Base-by-base conservation (phyloP, 2,797 vertebrate species). In the Sebastes jordani region DNA sequence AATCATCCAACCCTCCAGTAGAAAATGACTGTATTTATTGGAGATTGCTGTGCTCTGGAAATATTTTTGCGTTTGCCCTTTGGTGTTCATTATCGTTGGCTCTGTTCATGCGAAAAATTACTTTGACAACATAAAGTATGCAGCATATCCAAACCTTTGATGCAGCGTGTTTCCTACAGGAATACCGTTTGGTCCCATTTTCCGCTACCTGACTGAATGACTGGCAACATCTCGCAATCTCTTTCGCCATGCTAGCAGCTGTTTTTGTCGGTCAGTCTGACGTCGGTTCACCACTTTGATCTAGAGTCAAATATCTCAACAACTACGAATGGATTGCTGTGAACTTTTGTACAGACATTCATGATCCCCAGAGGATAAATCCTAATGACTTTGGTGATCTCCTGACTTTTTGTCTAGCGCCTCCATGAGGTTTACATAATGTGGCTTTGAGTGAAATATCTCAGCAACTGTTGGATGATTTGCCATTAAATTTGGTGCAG, bases 41-140 rank as follows among this genome's bases (percentile, higher is more conserved):
- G 60, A 76, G 55, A 81, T 83, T 74, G 56, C 34, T 71, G 7
- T 46, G 29, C 11, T 78, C 81, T 90, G 77, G 86, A 87, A 87
- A 85, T 87, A 68, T 88, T 91, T 54, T 88, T n/a, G 13, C 32
- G 16, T 82, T 75, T 82, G 36, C 18, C 55, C 75, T 81, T 36
- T 66, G 71, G 34, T 66, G 25, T 86, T 62, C 0, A 1, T 84
- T 88, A 60, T 80, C 62, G 20, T 83, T 81, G 86, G 78, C 80
- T 67, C 22, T 11, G 0, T 66, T 2, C n/a, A 36, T 34, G 52
- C 6, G 0, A 74, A 74, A 54, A 79, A 75, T 69, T 0, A 64
- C 29, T 72, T 67, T 74, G 66, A 82, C 36, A 70, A 70, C 38
- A 64, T 71, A 18, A 55, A 73, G 18, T 36, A 58, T 62, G 13